Base-by-base conservation (phyloP, 2,797 vertebrate genomes). In the Pangasius krempfi region DNA sequence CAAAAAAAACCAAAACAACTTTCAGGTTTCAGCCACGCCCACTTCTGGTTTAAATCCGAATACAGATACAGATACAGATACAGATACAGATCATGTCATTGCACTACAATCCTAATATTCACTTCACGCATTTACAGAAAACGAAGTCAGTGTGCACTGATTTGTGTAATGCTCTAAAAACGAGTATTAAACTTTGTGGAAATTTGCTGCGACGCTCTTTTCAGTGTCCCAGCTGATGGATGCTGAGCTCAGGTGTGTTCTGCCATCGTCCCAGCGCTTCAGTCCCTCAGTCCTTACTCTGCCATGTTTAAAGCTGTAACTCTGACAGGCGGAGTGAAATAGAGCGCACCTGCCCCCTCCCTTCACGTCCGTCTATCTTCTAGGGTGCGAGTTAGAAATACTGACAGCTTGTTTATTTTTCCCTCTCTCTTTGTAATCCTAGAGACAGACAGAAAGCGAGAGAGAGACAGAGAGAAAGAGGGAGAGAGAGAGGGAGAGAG, bases 191-290 rank as follows among this genome's bases (percentile, higher is more conserved):
- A 50, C 52, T 22, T 9, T 33, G 2, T 64, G 40, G 27, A 76
- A 33, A 54, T 52, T 27, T n/a, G 37, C 58, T 40, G 14, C 22
- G 8, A 52, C 44, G n/a, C 37, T 86, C 22, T 84, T 73, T 85
- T 64, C 30, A 66, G 40, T 62, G 47, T 87, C 79, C 88, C 88
- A 88, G 47, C 27, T 81, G 86, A 72, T 60, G 20, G n/a, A 30
- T 18, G 30, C 82, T 68, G 87, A 90, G 88, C 87, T 91, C 87
- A 91, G 86, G 88, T 90, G 88, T 87, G 66, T 82, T 85, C 6
- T 82, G 20, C 37, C 20, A 64, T 58, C 16, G 7, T 47, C 37
- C 70, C 25, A 76, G 20, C 40, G 0, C 44, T 66, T 7, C 33
- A 18, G 79, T 58, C 16, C 70, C 27, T 84, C 27, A 20, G 37